phyloP scores from a whole-genome alignment of 2,113 vertebrate species.

The Otus sunia region DNA sequence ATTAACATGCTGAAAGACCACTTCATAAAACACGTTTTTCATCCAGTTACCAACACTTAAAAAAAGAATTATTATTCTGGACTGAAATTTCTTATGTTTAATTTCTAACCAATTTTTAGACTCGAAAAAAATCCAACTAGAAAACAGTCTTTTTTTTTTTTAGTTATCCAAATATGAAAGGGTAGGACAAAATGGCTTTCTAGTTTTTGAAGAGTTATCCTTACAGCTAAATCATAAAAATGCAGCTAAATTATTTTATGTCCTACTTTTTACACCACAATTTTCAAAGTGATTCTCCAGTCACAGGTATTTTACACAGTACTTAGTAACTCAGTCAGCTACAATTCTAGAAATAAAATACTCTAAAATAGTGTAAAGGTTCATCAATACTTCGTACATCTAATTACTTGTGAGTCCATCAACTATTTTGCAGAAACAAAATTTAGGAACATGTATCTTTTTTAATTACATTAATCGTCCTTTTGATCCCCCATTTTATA shows the following conservation, averaged over 20 bases:
- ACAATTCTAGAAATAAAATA: not conserved
- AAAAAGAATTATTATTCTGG: not conserved
- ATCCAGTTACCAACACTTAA: not conserved
- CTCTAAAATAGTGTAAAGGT: not conserved
- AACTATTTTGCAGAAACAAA: not conserved
- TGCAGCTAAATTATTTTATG: not conserved
- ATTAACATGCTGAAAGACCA: slow-evolving; percentile 44
- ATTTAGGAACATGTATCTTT: not conserved
- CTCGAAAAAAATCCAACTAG: not conserved
- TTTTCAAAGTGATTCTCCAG: not conserved
- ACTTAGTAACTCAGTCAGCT: not conserved
- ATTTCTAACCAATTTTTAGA: not conserved
- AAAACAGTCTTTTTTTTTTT: not conserved
- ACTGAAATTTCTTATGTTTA: not conserved
- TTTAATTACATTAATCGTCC: not conserved
- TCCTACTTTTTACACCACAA: not conserved
- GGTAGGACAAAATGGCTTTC: not conserved
- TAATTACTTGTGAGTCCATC: not conserved
- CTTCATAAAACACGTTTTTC: not conserved
- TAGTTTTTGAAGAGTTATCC: not conserved
- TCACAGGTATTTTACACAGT: not conserved
- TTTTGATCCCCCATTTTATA: not conserved
- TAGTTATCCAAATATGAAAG: not conserved
- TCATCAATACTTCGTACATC: not conserved
- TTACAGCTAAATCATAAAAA: not conserved